Conservation (phyloP, 2,797 vertebrate species). For the Cyclura pinguis region DNA sequence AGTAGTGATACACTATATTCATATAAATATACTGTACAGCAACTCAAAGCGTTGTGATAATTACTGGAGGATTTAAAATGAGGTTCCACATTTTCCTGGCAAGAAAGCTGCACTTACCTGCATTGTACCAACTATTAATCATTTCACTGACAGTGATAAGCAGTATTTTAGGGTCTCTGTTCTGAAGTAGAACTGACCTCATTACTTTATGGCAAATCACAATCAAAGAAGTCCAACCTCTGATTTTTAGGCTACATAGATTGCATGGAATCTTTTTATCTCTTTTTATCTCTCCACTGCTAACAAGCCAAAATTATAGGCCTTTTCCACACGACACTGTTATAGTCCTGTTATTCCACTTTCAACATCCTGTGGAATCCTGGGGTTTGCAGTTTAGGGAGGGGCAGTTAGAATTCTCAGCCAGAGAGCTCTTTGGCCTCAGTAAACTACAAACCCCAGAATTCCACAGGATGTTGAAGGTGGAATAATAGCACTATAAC, state of each 20-base stretch:
- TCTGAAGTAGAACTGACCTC: background rate
- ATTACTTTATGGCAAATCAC: background rate
- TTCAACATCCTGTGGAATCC: no score
- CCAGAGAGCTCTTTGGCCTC: no score
- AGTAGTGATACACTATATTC: conserved; percentile 14
- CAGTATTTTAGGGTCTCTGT: background rate
- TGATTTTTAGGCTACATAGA: background rate
- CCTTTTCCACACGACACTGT: no score
- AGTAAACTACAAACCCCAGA: no score
- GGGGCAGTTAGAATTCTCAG: no score
- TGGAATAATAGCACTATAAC: no score
- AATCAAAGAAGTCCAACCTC: background rate
- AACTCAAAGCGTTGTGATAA: background rate
- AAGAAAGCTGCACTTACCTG: conserved; percentile 9
- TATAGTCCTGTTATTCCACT: no score
- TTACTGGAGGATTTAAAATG: conserved; percentile 8
- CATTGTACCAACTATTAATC: conserved; percentile 7
- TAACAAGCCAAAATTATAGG: background rate
- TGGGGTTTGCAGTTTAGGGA: no score
- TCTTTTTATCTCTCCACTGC: background rate
- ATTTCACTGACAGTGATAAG: background rate
- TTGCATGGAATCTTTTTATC: background rate
- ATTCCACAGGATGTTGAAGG: no score
- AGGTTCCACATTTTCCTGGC: conserved; percentile 26
- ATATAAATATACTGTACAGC: conserved; percentile 13